Evolutionary conservation across 1,140 invertebrate species (phyloP), one percentile per base, ranked within the genome.

Genomic region (Pogonomyrmex californicus): DNA sequence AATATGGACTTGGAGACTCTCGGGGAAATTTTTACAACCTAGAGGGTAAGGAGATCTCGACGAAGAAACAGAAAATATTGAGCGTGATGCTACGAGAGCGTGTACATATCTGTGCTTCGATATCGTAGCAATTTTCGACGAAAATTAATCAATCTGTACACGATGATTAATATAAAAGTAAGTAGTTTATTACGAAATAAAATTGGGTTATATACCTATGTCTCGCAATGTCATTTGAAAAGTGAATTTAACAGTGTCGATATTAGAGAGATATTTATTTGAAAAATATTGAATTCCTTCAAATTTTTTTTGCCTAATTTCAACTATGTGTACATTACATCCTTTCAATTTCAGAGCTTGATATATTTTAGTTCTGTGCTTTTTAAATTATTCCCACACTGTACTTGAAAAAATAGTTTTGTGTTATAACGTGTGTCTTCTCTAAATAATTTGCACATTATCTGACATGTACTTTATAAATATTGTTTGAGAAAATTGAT

Each of bases 261-360:
- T 78, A 47, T 6, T 47, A 10, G 6, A 78, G 75, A 78, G 44
- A 78, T 78, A 38, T 38, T 65, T 78, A 63, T 77, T 77, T 33
- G 10, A 63, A 17, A 78, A 65, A 49, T 36, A 78, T 65, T 38
- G 44, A 63, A 49, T 10, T 65, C 1, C 2, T 56, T 60, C 4
- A 6, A 30, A 30, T 44, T n/a, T 60, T 14, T 17, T 44, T 77
- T 47, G 2, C 2, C 30, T 36, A 30, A 62, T 1, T 62, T 47
- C 47, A 78, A 63, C 41, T 63, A 78, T 17, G 23, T 36, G 23
- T 23, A 65, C 14, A n/a, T 62, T 47, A 33, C 49, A 49, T 63
- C 6, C 23, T 23, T 23, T 23, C 23, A 23, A 23, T 23, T 23
- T 65, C 30, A 49, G 30, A 51, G 0, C 23, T 23, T 65, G 7